phyloP scores from a whole-genome alignment of 2,888 invertebrate species.

The Craniophora ligustri region DNA sequence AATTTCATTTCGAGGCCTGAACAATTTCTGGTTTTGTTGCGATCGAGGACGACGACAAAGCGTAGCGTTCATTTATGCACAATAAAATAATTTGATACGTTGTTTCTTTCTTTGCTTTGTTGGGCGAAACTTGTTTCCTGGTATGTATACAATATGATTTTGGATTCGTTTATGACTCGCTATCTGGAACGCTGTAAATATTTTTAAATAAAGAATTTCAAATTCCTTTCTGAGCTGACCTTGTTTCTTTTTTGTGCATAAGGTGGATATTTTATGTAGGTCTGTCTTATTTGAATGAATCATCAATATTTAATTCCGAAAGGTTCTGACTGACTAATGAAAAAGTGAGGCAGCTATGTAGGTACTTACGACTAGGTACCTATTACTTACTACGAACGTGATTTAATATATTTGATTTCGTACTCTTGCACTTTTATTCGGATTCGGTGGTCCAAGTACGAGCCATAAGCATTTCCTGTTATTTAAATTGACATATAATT shows the following conservation, averaged over 20 bases:
- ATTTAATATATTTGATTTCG: too few species aligned
- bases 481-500: too few species aligned
- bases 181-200: constrained; percentile 13
- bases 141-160: constrained; percentile 15
- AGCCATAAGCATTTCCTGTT: too few species aligned
- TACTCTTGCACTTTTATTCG: too few species aligned
- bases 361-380: too few species aligned
- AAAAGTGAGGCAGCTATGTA: too few species aligned
- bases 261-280: neutral
- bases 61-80: constrained; percentile 13
- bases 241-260: constrained; percentile 11
- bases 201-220: neutral
- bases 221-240: neutral
- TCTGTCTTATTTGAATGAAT: neutral
- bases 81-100: constrained; percentile 26
- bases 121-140: constrained; percentile 22
- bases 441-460: too few species aligned
- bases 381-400: too few species aligned
- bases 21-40: constrained; percentile 59
- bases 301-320: neutral
- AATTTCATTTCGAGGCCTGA: constrained; percentile 60
- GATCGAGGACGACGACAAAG: constrained; percentile 53
- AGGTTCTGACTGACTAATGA: neutral
- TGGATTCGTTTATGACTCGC: constrained; percentile 13
- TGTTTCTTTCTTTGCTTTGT: constrained; percentile 17